Percentiles rank a stretch among this genome's conserved stretches.
These are phyloP conservation scores for Amblyopsis rosae DNA, from an alignment of 2,113 vertebrate species.

Conservation along the genomic window DNA sequence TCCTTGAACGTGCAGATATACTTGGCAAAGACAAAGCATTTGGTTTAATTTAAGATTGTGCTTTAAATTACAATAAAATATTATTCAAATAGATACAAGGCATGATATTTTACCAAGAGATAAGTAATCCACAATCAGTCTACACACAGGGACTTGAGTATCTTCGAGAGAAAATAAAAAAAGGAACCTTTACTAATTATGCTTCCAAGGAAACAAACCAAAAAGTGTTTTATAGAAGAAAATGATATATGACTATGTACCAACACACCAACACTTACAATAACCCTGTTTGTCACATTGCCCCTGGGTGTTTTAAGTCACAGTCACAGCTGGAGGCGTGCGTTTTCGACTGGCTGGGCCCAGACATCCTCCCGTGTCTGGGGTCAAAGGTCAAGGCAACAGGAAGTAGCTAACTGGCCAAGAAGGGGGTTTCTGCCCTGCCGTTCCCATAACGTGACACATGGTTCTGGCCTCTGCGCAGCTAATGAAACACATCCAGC, in stretches of 20 bases:
- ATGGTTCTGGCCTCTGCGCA: constrained; percentile 69
- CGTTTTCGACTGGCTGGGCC: constrained; percentile 40
- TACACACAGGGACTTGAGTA: too few relatives aligned
- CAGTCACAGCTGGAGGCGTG: constrained; percentile 56
- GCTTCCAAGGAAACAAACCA: too few relatives aligned
- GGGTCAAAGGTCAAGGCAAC: constrained; percentile 69
- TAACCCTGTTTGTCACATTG: constrained; percentile 50
- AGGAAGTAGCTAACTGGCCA: constrained; percentile 78
- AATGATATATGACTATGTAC: background rate
- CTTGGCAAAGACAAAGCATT: too few relatives aligned
- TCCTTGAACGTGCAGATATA: too few relatives aligned
- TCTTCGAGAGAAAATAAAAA: constrained; percentile 7
- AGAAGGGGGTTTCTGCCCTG: constrained; percentile 59
- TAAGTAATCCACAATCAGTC: too few relatives aligned
- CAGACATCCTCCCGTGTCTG: constrained; percentile 57
- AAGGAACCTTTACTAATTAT: constrained; percentile 2
- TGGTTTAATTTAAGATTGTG: too few relatives aligned
- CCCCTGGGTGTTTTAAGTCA: constrained; percentile 47
- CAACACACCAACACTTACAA: constrained; percentile 40
- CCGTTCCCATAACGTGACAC: constrained; percentile 70
- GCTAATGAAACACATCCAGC: constrained; percentile 80
- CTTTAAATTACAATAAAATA: too few relatives aligned
- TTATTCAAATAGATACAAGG: too few relatives aligned
- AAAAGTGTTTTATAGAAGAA: too few relatives aligned
- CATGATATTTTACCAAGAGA: too few relatives aligned